Conservation (phyloP, 2,113 vertebrate genomes). For the Oncorhynchus tshawytscha region DNA sequence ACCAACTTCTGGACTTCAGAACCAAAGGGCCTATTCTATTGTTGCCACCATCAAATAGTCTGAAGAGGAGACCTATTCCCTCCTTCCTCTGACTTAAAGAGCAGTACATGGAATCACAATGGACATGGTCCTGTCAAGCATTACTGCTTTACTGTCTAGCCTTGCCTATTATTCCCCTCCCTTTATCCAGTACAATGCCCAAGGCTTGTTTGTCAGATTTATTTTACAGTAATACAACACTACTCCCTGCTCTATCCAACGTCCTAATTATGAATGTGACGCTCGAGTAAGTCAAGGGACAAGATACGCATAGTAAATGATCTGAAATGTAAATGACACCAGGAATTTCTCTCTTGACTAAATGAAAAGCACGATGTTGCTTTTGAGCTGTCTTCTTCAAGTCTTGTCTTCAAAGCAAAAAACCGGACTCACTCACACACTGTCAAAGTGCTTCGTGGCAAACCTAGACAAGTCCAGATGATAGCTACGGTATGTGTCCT, state of each 20-base stretch:
- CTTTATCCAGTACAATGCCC: slow-evolving; percentile 1
- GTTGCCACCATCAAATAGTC: not conserved
- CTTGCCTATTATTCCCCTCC: not conserved
- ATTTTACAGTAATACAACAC: not conserved
- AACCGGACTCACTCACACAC: not conserved
- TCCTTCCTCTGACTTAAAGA: not conserved
- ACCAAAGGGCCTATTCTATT: not conserved
- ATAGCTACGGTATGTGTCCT: too few species aligned
- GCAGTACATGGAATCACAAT: too few species aligned
- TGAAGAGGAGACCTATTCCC: not conserved
- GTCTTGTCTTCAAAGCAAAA: not conserved
- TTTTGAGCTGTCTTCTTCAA: not conserved
- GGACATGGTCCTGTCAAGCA: too few species aligned
- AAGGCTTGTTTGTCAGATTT: not conserved
- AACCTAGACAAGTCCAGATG: not conserved
- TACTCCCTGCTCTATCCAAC: not conserved
- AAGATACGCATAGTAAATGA: not conserved
- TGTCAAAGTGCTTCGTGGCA: not conserved
- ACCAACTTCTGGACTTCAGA: not conserved
- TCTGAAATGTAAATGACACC: not conserved
- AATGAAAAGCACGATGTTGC: not conserved
- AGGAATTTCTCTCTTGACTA: not conserved
- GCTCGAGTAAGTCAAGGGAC: not conserved
- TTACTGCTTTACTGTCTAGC: too few species aligned
- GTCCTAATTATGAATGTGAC: slow-evolving; percentile 6